Base-by-base conservation (phyloP, 2,888 invertebrate genomes). In the Oxyscelio sp. region DNA sequence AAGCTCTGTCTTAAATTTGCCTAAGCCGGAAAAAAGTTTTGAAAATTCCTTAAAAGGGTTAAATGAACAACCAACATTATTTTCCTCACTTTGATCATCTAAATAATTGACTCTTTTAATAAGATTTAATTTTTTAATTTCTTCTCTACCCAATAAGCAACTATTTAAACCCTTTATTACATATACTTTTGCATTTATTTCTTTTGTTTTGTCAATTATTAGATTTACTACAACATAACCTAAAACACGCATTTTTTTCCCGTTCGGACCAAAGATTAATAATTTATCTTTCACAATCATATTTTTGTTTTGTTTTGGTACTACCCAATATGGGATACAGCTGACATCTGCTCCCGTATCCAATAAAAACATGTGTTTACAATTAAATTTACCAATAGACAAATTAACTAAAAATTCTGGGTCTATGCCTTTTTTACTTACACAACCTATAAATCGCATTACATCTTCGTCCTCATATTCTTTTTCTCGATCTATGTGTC, bases 1-100 rank as follows among this genome's bases (percentile, higher is more conserved):
- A 58, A 91, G 87, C 56, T 88, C 27, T 38, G 50, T 45, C 54
- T 87, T 79, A 70, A 88, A 85, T 68, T 87, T 71, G 2, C 89
- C 89, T 45, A 88, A 61, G 9, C 89, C 87, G 52, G 77, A 24
- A 58, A 88, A 89, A 22, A 84, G 45, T 13, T 48, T 17, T 1
- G 82, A 15, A 58, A 82, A 89, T 86, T 22, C 50, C 11, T 54
- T 77, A 85, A 48, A 87, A 38, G 1, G 34, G 8, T 34, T 15
- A 43, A 43, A 83, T 56, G n/a, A n/a, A n/a, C n/a, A n/a, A n/a
- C n/a, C n/a, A n/a, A n/a, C n/a, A n/a, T n/a, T n/a, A n/a, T n/a
- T n/a, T n/a, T n/a, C n/a, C n/a, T n/a, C n/a, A n/a, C n/a, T n/a
- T n/a, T n/a, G n/a, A n/a, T n/a, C n/a, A n/a, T n/a, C n/a, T n/a